Conservation (phyloP, 2,797 vertebrate species). For the Gallinago solitaria region DNA sequence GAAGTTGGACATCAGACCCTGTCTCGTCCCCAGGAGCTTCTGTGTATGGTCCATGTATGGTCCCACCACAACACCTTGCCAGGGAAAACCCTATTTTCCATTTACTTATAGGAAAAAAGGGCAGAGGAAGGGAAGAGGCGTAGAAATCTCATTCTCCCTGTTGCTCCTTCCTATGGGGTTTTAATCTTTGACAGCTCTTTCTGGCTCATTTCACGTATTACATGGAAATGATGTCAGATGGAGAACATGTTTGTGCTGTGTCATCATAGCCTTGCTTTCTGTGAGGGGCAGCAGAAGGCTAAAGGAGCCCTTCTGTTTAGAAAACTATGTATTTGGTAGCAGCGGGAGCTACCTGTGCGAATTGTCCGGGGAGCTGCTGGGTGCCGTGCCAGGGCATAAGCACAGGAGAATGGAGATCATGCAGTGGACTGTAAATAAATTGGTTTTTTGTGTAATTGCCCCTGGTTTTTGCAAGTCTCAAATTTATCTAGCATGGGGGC, state of each 20-base stretch:
- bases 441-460: background rate
- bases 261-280: background rate
- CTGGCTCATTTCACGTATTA: background rate
- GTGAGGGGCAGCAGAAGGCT: background rate
- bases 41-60: background rate
- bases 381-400: background rate
- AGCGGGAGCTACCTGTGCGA: background rate
- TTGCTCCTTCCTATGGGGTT: background rate
- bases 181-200: background rate
- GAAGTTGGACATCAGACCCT: background rate
- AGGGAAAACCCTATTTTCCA: background rate
- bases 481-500: background rate
- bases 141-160: background rate
- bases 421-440: background rate
- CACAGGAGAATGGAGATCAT: background rate
- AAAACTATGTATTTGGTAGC: background rate
- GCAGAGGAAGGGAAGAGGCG: background rate
- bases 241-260: background rate
- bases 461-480: background rate
- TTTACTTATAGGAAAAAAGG: background rate
- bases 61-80: background rate
- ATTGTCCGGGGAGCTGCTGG: background rate
- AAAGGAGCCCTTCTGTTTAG: background rate
- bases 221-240: background rate
- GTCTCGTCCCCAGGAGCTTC: background rate